A percentile compares a stretch with the other conserved stretches of the same genome.
Conservation (phyloP, 64 coral and sea anemone species). For the Catalaphyllia jardinei region DNA sequence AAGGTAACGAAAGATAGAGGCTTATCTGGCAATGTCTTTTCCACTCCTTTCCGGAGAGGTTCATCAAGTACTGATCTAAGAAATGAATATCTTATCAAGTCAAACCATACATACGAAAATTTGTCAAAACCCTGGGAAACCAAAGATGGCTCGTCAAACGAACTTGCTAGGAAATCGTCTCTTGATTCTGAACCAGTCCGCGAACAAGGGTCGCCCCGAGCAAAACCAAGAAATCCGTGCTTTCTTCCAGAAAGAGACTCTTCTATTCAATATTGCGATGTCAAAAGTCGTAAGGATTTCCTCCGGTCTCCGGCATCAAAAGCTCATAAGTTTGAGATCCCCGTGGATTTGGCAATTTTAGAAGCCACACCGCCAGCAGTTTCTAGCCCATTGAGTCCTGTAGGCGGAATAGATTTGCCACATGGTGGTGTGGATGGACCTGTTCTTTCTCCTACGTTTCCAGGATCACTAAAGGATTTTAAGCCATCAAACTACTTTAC, state of each 20-base stretch:
- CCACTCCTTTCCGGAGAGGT: background rate
- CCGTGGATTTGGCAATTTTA: constrained; percentile 21
- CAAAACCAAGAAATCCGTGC: background rate
- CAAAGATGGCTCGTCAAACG: background rate
- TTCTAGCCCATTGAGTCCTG: background rate
- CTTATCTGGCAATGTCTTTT: background rate
- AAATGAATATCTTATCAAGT: background rate
- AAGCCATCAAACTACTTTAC: constrained; percentile 51
- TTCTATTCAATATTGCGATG: background rate
- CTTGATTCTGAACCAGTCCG: constrained; percentile 48
- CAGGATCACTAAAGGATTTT: constrained; percentile 47
- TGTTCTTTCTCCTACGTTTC: background rate
- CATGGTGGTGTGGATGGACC: constrained; percentile 2
- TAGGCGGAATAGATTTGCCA: background rate
- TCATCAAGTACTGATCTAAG: background rate
- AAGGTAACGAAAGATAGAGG: background rate
- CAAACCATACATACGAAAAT: background rate
- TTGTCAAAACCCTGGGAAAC: background rate
- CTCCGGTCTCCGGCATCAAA: constrained; percentile 3
- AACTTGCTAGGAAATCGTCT: background rate
- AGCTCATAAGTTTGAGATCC: constrained; percentile 32
- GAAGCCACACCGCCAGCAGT: background rate
- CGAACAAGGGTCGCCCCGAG: background rate
- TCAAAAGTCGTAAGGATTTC: background rate
- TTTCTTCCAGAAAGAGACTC: constrained; percentile 6